A percentile compares a stretch with the other conserved stretches of the same genome.
Conservation (phyloP, 2,888 invertebrate species). For the Aporophyla lueneburgensis region DNA sequence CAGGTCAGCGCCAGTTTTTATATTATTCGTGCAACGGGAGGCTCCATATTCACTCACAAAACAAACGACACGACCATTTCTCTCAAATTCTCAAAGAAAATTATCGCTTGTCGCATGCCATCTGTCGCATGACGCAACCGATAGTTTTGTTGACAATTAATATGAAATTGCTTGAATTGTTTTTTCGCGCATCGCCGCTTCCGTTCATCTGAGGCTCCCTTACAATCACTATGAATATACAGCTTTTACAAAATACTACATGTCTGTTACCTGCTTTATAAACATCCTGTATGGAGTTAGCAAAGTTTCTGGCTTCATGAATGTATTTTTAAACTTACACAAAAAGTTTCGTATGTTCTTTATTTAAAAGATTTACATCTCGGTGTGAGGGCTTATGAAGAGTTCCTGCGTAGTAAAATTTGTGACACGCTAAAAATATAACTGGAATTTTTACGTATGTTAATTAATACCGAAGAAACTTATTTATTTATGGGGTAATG, state of each 20-base stretch:
- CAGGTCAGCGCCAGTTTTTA: too few species aligned
- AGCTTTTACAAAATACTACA: constrained; percentile 43
- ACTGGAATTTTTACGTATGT: not conserved
- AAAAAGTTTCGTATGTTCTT: constrained; percentile 27
- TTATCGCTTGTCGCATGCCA: too few species aligned
- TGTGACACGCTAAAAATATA: too few species aligned
- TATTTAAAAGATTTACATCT: not conserved
- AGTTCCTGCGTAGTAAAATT: not conserved
- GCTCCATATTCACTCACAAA: too few species aligned
- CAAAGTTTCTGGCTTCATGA: constrained; percentile 35
- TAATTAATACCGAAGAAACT: not conserved
- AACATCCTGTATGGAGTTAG: constrained; percentile 36
- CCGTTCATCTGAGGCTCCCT: constrained; percentile 26
- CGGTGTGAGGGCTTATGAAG: not conserved
- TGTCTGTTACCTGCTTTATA: constrained; percentile 57
- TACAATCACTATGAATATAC: constrained; percentile 17
- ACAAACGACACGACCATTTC: too few species aligned
- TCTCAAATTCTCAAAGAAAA: too few species aligned
- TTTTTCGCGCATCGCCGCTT: not conserved
- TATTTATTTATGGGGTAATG: too few species aligned
- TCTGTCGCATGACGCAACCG: too few species aligned
- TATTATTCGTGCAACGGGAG: too few species aligned
- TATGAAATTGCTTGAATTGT: too few species aligned
- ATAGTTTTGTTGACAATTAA: too few species aligned
- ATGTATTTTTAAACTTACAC: constrained; percentile 42